Conservation (phyloP, 2,113 vertebrate species). For the Puntigrus tetrazona region DNA sequence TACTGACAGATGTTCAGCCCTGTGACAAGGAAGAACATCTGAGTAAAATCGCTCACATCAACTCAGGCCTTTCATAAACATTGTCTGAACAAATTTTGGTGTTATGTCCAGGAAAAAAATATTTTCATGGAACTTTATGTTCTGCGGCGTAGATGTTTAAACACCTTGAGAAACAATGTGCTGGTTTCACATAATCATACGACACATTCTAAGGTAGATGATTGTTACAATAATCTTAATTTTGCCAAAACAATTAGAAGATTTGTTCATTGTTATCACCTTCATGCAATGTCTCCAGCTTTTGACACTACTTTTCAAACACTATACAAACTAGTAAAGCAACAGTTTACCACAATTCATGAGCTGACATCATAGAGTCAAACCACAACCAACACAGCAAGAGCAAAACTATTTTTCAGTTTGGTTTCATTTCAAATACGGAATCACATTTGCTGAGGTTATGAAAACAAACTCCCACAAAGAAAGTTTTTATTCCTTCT, state of each 20-base stretch:
- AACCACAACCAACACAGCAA: not conserved
- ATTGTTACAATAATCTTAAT: not conserved
- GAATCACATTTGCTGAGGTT: conserved; percentile 9
- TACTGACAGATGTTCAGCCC: conserved; percentile 47
- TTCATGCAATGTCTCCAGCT: not conserved
- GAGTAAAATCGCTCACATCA: conserved; percentile 24
- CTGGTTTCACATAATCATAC: not conserved
- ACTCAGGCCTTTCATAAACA: conserved; percentile 32
- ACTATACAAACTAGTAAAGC: not conserved
- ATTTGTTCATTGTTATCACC: not conserved
- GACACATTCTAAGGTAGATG: not conserved
- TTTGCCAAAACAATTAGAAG: not conserved
- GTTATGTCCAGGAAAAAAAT: not conserved
- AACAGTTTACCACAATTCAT: conserved; percentile 1
- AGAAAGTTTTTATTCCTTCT: not conserved
- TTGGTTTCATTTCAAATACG: conserved; percentile 17
- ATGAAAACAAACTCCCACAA: not conserved
- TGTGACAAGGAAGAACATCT: conserved; percentile 39
- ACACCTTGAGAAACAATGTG: not conserved
- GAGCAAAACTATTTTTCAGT: not conserved
- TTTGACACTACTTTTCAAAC: not conserved
- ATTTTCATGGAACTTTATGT: not conserved
- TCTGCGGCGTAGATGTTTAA: not conserved
- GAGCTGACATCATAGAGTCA: not conserved
- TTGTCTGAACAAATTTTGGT: not conserved